Base-by-base conservation (phyloP, 2,113 vertebrate genomes). In the Athene noctua region DNA sequence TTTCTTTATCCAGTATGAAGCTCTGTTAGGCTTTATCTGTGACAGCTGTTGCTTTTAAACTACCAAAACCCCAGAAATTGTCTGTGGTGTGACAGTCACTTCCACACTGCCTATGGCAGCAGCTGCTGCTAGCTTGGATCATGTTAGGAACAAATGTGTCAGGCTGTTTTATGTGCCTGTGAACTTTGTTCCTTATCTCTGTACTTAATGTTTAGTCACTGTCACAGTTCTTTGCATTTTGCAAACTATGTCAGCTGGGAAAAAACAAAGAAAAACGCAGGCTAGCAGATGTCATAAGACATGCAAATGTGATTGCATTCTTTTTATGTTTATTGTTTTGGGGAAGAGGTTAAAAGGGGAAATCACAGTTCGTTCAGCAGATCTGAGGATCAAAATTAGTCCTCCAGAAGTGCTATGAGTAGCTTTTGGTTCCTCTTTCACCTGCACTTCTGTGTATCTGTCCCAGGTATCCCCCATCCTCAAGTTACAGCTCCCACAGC, bases 141-240 rank as follows among this genome's bases (percentile, higher is more conserved):
- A 3, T 9, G 62, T 29, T 44, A 67, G 67, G 75, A 79, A 44
- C 54, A 77, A 75, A 90, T 18, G 58, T 68, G 62, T 54, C 87
- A 87, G 51, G 57, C 55, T 72, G 54, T 22, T 80, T 82, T 75
- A n/a, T 51, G 54, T 77, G 75, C 32, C 55, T 16, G 26, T 84
- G 92, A 93, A 83, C 88, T 82, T 95, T 89, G 78, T 86, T 85
- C 91, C 74, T 70, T 87, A 51, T 75, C 78, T 87, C 84, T 71
- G 47, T 52, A 10, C 59, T 83, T 66, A 6, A 13, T 26, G 51
- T 91, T 91, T 70, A 94, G 70, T 92, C 91, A 80, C 6, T 58
- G 78, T 77, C 72, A 44, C 34, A 16, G 42, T 71, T 9, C 49
- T 80, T 44, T 13, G 34, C 4, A 1, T 81, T 85, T 91, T 81